A percentile compares a stretch with the other conserved stretches of the same genome.
Evolutionary conservation across 2,113 vertebrate species (phyloP).

Genomic region (Ochotona curzoniae): DNA sequence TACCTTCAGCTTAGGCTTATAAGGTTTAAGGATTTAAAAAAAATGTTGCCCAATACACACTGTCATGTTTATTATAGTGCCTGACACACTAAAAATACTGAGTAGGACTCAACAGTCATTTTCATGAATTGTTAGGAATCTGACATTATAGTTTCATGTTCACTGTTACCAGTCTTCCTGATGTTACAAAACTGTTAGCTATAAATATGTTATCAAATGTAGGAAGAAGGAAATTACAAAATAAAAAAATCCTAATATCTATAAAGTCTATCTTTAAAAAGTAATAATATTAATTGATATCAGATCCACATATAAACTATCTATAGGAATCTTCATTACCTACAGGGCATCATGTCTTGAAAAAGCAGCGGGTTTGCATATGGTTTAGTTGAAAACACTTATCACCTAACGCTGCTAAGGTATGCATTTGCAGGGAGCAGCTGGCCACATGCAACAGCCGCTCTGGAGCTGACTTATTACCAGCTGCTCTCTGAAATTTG

Average conservation of each 20-base stretch:
- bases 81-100: not conserved
- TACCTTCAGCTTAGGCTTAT: not conserved
- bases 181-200: constrained; percentile 45
- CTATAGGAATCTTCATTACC: constrained; percentile 15
- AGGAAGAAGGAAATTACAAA: constrained; percentile 50
- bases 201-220: constrained; percentile 58
- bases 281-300: constrained; percentile 33
- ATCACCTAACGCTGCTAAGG: not conserved
- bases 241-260: constrained; percentile 37
- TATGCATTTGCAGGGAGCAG: not conserved
- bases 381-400: constrained; percentile 41
- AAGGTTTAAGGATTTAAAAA: not conserved
- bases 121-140: constrained; percentile 14
- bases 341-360: constrained; percentile 35
- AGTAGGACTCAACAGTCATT: not conserved
- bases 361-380: constrained; percentile 25
- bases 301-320: constrained; percentile 2
- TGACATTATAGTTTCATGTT: constrained; percentile 37
- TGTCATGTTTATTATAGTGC: not conserved
- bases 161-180: not conserved
- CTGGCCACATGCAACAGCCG: not conserved
- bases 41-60: not conserved
- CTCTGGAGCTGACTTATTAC: not conserved
- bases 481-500: not conserved
- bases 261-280: constrained; percentile 66